A percentile compares a stretch with the other conserved stretches of the same genome.
phyloP scores from a whole-genome alignment of 2,113 vertebrate species.

The Merops nubicus region DNA sequence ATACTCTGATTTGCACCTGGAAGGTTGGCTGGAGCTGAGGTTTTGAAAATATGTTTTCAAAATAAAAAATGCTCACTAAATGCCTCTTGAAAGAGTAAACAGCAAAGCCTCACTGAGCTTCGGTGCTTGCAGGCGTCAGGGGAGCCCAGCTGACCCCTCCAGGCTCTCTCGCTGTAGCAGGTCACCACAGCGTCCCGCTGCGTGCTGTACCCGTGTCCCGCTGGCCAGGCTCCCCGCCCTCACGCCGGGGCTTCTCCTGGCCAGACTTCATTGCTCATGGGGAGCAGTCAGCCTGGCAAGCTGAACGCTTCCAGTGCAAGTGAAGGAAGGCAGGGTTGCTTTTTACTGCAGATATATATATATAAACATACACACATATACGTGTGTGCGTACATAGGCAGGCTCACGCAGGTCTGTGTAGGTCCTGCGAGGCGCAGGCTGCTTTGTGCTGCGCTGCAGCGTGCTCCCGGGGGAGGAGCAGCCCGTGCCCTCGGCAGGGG shows the following conservation, averaged over 20 bases:
- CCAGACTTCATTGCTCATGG: not conserved
- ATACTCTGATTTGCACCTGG: not conserved
- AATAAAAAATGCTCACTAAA: not conserved
- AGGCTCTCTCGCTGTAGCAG: not conserved
- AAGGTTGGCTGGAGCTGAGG: not conserved
- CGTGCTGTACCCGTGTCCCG: no score
- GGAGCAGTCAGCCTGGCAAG: not conserved
- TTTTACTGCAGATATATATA: not conserved
- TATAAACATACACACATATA: fast-evolving
- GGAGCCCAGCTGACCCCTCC: not conserved
- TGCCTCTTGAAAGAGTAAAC: not conserved
- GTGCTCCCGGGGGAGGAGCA: not conserved
- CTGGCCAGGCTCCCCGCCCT: not conserved
- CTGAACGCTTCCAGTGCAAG: not conserved
- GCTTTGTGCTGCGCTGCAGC: not conserved
- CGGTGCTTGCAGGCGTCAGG: not conserved
- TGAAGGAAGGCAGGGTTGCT: not conserved
- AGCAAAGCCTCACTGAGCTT: not conserved
- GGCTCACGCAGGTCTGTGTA: not conserved
- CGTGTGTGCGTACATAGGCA: fast-evolving
- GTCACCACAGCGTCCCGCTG: not conserved
- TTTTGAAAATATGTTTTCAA: not conserved
- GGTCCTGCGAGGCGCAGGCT: not conserved
- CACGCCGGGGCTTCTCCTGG: not conserved
- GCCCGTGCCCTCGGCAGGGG: not conserved